A percentile compares a stretch with the other conserved stretches of the same genome.
These are phyloP conservation scores for Phaethon lepturus DNA, from an alignment of 2,113 vertebrate genomes.

Conservation along the genomic window DNA sequence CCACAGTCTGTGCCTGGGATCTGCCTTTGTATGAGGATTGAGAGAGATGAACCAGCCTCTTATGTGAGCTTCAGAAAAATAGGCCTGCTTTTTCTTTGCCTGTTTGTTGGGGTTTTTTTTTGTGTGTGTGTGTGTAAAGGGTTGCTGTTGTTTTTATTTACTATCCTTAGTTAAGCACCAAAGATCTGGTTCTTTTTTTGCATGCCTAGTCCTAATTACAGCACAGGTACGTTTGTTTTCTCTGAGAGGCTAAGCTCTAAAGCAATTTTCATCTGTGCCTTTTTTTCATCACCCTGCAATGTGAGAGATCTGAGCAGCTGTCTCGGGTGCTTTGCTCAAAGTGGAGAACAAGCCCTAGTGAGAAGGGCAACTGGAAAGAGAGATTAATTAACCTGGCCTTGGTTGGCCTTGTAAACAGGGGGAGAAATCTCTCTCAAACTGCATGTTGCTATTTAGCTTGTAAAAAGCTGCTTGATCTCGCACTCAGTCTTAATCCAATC, in stretches of 20 bases:
- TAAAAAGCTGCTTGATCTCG: constrained; percentile 34
- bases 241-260: constrained; percentile 10
- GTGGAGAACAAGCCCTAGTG: constrained; percentile 47
- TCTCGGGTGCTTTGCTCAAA: constrained; percentile 46
- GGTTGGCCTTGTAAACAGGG: constrained; percentile 32
- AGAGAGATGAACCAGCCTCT: not conserved
- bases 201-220: constrained; percentile 40
- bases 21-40: constrained; percentile 30
- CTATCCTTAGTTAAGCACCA: constrained; percentile 5
- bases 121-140: not conserved
- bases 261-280: constrained; percentile 53
- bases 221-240: not conserved
- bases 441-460: constrained; percentile 50
- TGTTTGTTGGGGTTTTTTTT: not conserved
- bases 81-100: not conserved
- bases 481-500: constrained; percentile 19
- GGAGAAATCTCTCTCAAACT: constrained; percentile 33
- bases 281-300: constrained; percentile 55
- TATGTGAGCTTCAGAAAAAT: not conserved
- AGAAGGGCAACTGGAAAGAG: constrained; percentile 57
- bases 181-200: not conserved
- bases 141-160: constrained; percentile 51
- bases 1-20: not conserved
- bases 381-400: constrained; percentile 66
- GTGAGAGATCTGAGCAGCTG: constrained; percentile 55